Evolutionary conservation across 2,113 vertebrate genomes (phyloP), one percentile per base, ranked within the genome.

Genomic region (Cisticola juncidis): DNA sequence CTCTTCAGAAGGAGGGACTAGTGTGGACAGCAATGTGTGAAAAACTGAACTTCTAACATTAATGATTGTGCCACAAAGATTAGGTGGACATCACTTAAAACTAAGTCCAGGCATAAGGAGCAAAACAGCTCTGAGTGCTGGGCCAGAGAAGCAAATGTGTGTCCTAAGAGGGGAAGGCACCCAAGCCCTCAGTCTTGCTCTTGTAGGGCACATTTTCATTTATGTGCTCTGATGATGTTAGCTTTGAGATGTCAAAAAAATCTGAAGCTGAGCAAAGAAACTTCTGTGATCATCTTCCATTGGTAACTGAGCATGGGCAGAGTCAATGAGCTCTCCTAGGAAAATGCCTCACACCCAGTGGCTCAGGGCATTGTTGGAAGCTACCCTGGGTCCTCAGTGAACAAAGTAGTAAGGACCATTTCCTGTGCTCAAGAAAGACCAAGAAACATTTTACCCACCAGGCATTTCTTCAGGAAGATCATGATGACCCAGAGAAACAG

Each of bases 221-320:
- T 35, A 18, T 12, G 0, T 17, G 9, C 26, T 69, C 45, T 66
- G 33, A 40, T 18, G 12, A 22, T 31, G 22, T 61, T 51, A 47
- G 11, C 36, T 81, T 90, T 70, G 69, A n/a, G 20, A 31, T 82
- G 25, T 66, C 25, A 45, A 15, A 83, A 23, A 91, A 77, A 64
- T 45, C 25, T 44, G 60, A 44, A n/a, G 36, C 35, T 60, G 54
- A 73, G 50, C 73, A 56, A 73, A 81, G 36, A 73, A 65, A 22
- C n/a, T 85, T 51, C 40, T 47, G 31, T 35, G 42, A 25, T n/a
- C 29, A 33, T 26, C 36, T 57, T 45, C 45, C 1, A 0, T 2
- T 9, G 65, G 18, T 64, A 64, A 17, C 3, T 38, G 50, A 1
- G 1, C 1, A 0, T 17, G 25, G 33, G 8, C 22, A 14, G 35